Evolutionary conservation across 2,888 invertebrate species (phyloP).

Genomic region (Hydroisotoma schaefferi): DNA sequence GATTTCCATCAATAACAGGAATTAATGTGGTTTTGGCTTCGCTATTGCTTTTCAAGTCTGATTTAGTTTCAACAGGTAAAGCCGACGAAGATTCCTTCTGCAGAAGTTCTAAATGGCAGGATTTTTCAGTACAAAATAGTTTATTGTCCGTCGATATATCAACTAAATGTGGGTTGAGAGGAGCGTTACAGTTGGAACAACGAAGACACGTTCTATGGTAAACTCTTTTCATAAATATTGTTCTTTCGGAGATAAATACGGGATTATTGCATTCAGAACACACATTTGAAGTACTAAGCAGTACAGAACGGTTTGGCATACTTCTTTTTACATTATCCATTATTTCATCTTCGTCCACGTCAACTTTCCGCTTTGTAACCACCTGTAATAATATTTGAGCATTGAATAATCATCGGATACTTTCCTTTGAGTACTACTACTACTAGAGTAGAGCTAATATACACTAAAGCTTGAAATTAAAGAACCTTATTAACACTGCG

Average conservation of each 20-base stretch:
- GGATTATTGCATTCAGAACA: conserved; percentile 45
- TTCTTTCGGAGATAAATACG: conserved; percentile 44
- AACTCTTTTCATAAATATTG: conserved; percentile 43
- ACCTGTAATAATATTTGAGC: conserved; percentile 15
- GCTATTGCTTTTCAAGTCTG: no score
- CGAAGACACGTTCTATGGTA: conserved; percentile 47
- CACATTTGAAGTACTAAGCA: conserved; percentile 32
- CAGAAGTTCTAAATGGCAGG: conserved; percentile 41
- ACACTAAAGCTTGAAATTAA: no score
- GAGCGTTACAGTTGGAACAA: conserved; percentile 40
- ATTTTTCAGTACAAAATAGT: conserved; percentile 41
- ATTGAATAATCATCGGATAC: no score
- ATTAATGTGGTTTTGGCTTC: no score
- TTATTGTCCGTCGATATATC: conserved; percentile 40
- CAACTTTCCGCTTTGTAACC: conserved; percentile 18
- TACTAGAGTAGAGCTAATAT: no score
- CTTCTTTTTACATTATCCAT: conserved; percentile 26
- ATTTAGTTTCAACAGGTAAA: background rate
- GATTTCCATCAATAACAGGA: no score
- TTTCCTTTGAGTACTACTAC: no score
- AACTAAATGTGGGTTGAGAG: conserved; percentile 44
- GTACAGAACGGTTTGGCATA: conserved; percentile 32
- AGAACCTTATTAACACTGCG: no score
- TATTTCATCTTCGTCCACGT: conserved; percentile 32
- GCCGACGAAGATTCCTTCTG: background rate